phyloP scores from a whole-genome alignment of 2,888 invertebrate species.

The Noctua janthe region DNA sequence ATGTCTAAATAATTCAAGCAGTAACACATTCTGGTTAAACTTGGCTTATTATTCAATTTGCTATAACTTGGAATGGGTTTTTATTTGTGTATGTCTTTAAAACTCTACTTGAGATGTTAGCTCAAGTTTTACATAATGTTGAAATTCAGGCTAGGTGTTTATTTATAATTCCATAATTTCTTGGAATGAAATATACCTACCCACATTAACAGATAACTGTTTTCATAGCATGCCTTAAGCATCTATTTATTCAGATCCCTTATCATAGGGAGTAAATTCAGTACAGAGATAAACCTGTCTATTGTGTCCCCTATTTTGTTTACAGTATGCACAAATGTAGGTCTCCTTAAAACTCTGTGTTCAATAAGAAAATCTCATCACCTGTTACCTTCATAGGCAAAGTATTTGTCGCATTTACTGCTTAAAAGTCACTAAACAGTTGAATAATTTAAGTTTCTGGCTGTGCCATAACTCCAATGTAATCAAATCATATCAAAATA shows the following conservation, averaged over 20 bases:
- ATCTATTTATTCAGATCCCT: neutral
- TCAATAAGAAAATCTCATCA: neutral
- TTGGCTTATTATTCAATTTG: neutral
- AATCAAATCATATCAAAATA: neutral
- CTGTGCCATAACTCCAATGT: neutral
- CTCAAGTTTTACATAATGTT: neutral
- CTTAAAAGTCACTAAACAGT: neutral
- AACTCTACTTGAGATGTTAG: neutral
- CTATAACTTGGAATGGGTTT: neutral
- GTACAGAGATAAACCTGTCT: neutral
- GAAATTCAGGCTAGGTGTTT: neutral
- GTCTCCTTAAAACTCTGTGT: neutral
- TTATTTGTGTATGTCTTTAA: neutral
- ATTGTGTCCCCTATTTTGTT: neutral
- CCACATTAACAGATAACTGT: neutral
- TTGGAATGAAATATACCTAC: neutral
- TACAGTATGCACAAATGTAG: neutral
- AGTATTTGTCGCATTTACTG: no score
- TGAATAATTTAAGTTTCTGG: neutral
- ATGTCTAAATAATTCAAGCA: constrained; percentile 19
- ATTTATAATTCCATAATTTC: neutral
- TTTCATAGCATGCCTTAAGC: neutral
- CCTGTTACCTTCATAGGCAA: neutral
- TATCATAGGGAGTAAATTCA: neutral
- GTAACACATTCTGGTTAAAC: neutral